A percentile compares a stretch with the other conserved stretches of the same genome.
Conservation (phyloP, 2,797 vertebrate species). For the Sebastes ruberrimus region DNA sequence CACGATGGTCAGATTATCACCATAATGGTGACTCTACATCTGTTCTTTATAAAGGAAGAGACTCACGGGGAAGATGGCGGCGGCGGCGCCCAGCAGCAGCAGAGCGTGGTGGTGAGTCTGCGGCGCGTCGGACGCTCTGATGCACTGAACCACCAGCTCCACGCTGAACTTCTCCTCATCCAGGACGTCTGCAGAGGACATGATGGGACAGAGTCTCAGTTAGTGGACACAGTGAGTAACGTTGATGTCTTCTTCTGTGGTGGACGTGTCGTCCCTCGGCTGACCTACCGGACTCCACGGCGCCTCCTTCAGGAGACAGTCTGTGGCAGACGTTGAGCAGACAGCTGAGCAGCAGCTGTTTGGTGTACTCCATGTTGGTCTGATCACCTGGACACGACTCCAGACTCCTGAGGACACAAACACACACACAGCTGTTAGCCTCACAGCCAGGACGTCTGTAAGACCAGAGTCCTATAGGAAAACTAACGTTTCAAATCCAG, state of each 20-base stretch:
- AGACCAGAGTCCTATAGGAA: too few relatives aligned
- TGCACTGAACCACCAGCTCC: constrained; percentile 94
- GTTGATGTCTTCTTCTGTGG: not conserved
- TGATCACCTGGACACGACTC: constrained; percentile 77
- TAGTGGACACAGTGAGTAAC: not conserved
- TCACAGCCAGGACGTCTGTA: not conserved
- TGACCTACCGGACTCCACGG: constrained; percentile 81
- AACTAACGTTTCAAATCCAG: too few relatives aligned
- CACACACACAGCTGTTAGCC: not conserved
- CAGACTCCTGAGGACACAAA: constrained; percentile 81
- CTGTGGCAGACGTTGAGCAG: constrained; percentile 90
- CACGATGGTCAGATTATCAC: too few relatives aligned
- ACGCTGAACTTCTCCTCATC: constrained; percentile 96
- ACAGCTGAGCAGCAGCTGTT: constrained; percentile 93
- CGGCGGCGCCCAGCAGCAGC: constrained; percentile 89
- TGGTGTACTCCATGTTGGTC: constrained; percentile 91
- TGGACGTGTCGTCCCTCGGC: fast-evolving
- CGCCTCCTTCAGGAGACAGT: constrained; percentile 81
- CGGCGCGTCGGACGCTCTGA: constrained; percentile 90
- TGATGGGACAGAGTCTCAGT: not conserved
- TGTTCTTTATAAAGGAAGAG: not conserved
- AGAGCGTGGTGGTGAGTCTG: constrained; percentile 97
- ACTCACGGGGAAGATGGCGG: constrained; percentile 93
- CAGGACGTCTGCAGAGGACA: constrained; percentile 79
- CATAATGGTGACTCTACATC: too few relatives aligned